Conservation (phyloP, 2,797 vertebrate species). For the Protonibea diacanthus region DNA sequence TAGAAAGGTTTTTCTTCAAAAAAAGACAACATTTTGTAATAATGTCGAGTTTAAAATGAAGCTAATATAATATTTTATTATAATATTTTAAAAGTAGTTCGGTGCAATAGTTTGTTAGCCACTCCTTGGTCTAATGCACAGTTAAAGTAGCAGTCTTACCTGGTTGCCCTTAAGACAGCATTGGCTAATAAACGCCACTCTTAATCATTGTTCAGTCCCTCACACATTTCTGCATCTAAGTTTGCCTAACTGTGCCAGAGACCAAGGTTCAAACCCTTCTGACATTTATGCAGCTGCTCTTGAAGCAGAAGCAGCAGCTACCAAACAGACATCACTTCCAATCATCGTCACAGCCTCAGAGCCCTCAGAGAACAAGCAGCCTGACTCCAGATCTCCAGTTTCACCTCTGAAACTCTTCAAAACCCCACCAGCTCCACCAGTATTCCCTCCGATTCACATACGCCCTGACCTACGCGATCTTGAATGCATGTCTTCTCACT, state of each 20-base stretch:
- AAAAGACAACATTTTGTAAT: not conserved
- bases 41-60: not conserved
- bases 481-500: slow-evolving; percentile 52
- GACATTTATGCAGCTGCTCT: slow-evolving; percentile 74
- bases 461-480: slow-evolving; percentile 25
- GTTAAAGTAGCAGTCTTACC: slow-evolving; percentile 32
- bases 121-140: not conserved
- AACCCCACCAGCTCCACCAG: slow-evolving; percentile 37
- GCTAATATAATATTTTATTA: too few relatives aligned
- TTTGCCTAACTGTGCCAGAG: slow-evolving; percentile 56
- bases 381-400: slow-evolving; percentile 69
- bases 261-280: slow-evolving; percentile 62
- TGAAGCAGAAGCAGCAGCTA: slow-evolving; percentile 75
- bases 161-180: slow-evolving; percentile 43
- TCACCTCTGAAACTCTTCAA: slow-evolving; percentile 55
- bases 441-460: slow-evolving; percentile 48
- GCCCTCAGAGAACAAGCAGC: slow-evolving; percentile 65
- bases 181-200: slow-evolving; percentile 51
- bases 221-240: slow-evolving; percentile 41
- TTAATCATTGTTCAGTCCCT: slow-evolving; percentile 48
- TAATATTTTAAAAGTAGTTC: too few relatives aligned
- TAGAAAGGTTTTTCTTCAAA: not conserved
- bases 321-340: slow-evolving; percentile 79
- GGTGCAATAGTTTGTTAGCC: not conserved
- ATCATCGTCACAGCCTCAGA: slow-evolving; percentile 77